phyloP scores from a whole-genome alignment of 2,797 vertebrate genomes.

The Zenarchopterus dispar region DNA sequence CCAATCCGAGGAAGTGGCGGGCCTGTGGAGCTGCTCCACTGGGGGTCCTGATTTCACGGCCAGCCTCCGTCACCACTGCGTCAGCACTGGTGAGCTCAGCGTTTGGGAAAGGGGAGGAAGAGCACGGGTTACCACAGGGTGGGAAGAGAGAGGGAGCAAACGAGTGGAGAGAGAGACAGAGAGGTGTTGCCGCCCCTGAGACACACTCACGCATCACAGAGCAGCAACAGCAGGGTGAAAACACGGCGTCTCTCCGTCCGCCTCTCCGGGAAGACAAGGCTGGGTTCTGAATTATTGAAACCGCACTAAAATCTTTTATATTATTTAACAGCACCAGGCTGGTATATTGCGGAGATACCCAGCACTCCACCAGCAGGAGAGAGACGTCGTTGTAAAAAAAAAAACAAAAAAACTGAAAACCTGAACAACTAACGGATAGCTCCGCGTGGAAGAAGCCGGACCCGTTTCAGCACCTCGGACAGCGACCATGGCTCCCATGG shows the following conservation, averaged over 20 bases:
- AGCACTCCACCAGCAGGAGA: slow-evolving; percentile 1
- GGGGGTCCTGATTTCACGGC: slow-evolving; percentile 85
- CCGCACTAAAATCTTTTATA: neutral
- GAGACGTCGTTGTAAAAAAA: neutral
- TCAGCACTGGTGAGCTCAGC: slow-evolving; percentile 89
- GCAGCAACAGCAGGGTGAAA: slow-evolving; percentile 52
- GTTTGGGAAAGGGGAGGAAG: slow-evolving; percentile 14
- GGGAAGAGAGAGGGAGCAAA: slow-evolving; percentile 10
- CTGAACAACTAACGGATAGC: slow-evolving; percentile 6
- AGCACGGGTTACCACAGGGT: slow-evolving; percentile 11
- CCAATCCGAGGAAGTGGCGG: slow-evolving; percentile 81
- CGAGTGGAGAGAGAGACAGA: slow-evolving; percentile 40
- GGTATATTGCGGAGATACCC: slow-evolving; percentile 25
- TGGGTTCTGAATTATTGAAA: slow-evolving; percentile 47
- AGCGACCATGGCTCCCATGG: slow-evolving; percentile 91
- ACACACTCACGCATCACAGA: slow-evolving; percentile 68
- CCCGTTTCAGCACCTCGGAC: slow-evolving; percentile 86
- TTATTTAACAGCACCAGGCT: slow-evolving; percentile 45
- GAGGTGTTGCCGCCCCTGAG: slow-evolving; percentile 72
- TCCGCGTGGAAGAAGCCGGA: slow-evolving; percentile 15
- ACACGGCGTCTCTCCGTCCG: slow-evolving; percentile 44
- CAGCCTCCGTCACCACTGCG: slow-evolving; percentile 93
- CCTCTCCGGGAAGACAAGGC: slow-evolving; percentile 29
- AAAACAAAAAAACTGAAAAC: neutral
- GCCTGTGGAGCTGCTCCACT: slow-evolving; percentile 70